Percentiles rank a stretch among this genome's conserved stretches.
Conservation (phyloP, 2,888 invertebrate species). For the Clistopyga incitator region DNA sequence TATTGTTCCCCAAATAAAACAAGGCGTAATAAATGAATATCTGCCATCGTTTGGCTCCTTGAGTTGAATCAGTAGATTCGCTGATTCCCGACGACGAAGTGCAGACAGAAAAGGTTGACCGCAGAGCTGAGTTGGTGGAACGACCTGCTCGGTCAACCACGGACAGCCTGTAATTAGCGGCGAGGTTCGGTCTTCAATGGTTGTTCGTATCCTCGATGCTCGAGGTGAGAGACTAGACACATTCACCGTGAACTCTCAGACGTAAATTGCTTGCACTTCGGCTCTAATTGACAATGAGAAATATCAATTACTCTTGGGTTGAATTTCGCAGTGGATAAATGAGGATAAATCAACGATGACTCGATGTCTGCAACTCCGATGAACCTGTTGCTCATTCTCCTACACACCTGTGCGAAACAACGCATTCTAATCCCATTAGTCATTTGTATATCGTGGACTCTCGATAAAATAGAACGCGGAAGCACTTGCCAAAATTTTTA, state of each 20-base stretch:
- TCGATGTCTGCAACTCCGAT: constrained; percentile 8
- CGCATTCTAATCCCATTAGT: constrained; percentile 67
- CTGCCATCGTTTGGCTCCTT: constrained; percentile 9
- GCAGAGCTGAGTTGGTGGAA: constrained; percentile 12
- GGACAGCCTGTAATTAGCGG: constrained; percentile 40
- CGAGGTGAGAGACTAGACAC: constrained; percentile 42
- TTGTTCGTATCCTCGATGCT: constrained; percentile 16
- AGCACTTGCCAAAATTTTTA: constrained; percentile 73
- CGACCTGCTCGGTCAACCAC: constrained; percentile 40
- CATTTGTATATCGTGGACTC: constrained; percentile 56
- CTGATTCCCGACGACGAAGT: neutral
- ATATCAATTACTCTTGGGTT: constrained; percentile 13
- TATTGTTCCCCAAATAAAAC: neutral
- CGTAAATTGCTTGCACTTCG: neutral
- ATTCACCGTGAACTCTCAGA: constrained; percentile 11
- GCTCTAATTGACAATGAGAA: constrained; percentile 10
- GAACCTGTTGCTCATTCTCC: constrained; percentile 60
- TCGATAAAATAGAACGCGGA: constrained; percentile 72
- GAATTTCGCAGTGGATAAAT: neutral
- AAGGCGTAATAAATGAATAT: neutral
- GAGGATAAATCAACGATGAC: constrained; percentile 4
- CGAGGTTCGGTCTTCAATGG: neutral
- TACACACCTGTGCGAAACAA: constrained; percentile 57
- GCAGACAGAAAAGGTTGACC: constrained; percentile 45
- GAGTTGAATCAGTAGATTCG: constrained; percentile 15